Percentiles rank a stretch among this genome's conserved stretches.
Conservation (phyloP, 2,797 vertebrate genomes). For the Gobio occitaniae region DNA sequence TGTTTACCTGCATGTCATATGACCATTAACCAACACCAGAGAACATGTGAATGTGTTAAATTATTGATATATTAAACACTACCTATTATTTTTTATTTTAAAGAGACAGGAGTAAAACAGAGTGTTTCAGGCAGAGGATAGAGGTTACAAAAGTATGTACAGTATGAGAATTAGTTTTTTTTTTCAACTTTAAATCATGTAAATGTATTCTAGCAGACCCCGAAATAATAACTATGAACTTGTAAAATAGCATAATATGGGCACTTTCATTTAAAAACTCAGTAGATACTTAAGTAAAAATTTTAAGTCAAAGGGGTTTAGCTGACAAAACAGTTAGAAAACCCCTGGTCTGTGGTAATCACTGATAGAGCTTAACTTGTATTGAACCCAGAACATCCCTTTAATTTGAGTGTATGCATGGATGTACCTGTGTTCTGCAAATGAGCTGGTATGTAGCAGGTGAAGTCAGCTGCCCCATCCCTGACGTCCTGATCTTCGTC, state of each 20-base stretch:
- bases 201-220: background rate
- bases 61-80: too few species aligned
- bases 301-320: background rate
- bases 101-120: background rate
- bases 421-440: conserved; percentile 71
- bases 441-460: conserved; percentile 72
- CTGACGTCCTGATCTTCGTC: conserved; percentile 90
- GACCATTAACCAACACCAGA: too few species aligned
- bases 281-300: background rate
- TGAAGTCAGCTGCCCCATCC: conserved; percentile 84
- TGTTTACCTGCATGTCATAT: too few species aligned
- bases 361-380: background rate
- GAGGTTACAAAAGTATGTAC: too few species aligned
- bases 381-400: background rate
- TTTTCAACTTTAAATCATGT: background rate
- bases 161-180: too few species aligned
- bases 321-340: background rate
- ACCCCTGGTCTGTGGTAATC: background rate
- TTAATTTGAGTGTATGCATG: conserved; percentile 39
- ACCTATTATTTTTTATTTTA: too few species aligned
- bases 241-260: background rate
- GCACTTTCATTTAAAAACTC: background rate
- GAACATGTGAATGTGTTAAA: too few species aligned
- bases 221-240: background rate
- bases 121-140: background rate